Conservation (phyloP, 2,888 invertebrate species). For the Oscheius onirici region DNA sequence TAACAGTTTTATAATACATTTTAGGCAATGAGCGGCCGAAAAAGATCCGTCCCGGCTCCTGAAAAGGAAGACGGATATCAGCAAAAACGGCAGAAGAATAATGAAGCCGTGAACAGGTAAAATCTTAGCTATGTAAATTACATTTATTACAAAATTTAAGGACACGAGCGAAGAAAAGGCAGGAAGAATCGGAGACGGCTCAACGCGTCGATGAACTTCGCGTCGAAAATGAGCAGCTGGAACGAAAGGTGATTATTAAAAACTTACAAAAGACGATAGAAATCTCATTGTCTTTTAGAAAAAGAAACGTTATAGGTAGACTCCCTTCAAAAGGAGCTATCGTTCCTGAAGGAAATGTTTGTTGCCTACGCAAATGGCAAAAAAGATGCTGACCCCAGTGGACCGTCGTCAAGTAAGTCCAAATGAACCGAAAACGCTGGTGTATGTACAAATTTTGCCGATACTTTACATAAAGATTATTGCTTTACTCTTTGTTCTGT, state of each 20-base stretch:
- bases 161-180: slow-evolving; percentile 70
- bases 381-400: slow-evolving; percentile 8
- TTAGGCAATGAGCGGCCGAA: slow-evolving; percentile 21
- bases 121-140: neutral
- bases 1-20: neutral
- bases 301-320: slow-evolving; percentile 58
- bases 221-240: slow-evolving; percentile 67
- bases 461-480: neutral
- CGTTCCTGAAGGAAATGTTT: slow-evolving; percentile 71
- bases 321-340: slow-evolving; percentile 65
- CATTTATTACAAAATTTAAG: slow-evolving; percentile 23
- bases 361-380: slow-evolving; percentile 64
- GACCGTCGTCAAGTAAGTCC: slow-evolving; percentile 5
- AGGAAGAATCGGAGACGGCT: slow-evolving; percentile 67
- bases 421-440: neutral
- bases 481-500: neutral
- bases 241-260: slow-evolving; percentile 54
- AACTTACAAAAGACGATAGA: neutral
- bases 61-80: slow-evolving; percentile 58
- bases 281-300: neutral
- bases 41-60: neutral
- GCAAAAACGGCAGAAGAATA: slow-evolving; percentile 67
- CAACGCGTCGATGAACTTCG: slow-evolving; percentile 65
- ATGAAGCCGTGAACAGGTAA: slow-evolving; percentile 68
- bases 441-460: neutral